Evolutionary conservation across 2,113 vertebrate genomes (phyloP), one percentile per base, ranked within the genome.

Genomic region (Colossoma macropomum): DNA sequence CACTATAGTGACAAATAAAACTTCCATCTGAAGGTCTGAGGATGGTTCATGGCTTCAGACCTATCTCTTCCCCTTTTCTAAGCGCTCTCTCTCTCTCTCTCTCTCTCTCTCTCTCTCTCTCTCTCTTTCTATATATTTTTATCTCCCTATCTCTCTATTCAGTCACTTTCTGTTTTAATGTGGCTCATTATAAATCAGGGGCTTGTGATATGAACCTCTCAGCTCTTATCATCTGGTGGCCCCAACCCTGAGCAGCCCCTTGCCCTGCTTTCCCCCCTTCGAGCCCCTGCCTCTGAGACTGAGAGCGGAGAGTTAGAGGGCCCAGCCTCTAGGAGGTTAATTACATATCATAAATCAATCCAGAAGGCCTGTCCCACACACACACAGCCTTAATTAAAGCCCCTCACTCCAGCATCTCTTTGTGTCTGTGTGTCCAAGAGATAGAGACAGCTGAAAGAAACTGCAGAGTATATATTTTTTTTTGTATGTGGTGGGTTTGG

Each of bases 321-420:
- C 76, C 76, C 65, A 54, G 75, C 66, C 59, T 69, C 50, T 34
- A 66, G 79, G 76, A 88, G 80, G 75, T 86, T 86, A 81, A 88
- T 86, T 82, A 80, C 59, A 74, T 81, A 80, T 86, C 79, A 86
- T 84, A 86, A 84, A 84, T 87, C 85, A 84, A 87, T 88, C 73
- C 74, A 80, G 83, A 56, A 60, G 68, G 72, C 71, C 2, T 65
- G 60, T 75, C 73, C 63, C 72, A 76, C 77, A 80, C 77, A 71
- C 72, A 71, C 38, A 69, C 70, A 11, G 16, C 65, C 27, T 76
- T 76, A 80, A 83, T 76, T 83, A 80, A 80, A 76, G 74, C 66
- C 62, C 63, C 62, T 38, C 80, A 81, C 63, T 62, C 45, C 72
- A 50, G 73, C 70, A 62, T 25, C 48, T 16, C 28, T 68, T 66